Evolutionary conservation across 2,797 vertebrate species (phyloP), one percentile per base, ranked within the genome.

Genomic region (Petrocephalus schoutedeni): DNA sequence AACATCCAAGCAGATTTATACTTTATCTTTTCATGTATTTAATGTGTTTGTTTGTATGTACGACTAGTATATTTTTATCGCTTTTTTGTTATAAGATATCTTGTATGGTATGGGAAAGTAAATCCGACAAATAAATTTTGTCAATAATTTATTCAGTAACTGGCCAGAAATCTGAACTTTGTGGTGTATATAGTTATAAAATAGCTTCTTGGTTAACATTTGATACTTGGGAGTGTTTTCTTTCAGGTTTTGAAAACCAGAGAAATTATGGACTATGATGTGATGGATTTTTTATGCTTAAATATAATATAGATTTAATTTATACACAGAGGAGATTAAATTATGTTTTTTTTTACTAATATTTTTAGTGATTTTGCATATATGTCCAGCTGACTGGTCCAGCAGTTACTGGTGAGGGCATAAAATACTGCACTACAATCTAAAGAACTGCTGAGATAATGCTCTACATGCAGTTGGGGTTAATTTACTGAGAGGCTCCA

Each of bases 401-500:
- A 53, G 23, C 82, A 2, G 21, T 84, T 28, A 21, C 23, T 56
- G 14, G 21, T 32, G 56, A 86, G 84, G 12, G 28, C 19, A 86
- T 57, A 41, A 59, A 23, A 58, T 85, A 16, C 41, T 86, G 36
- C 16, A 86, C 56, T 32, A 21, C 84, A 32, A 54, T 86, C n/a
- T 28, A 41, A 45, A 41, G 71, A 19, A 56, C 32, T 28, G 45
- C n/a, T 82, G 51, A 89, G 77, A 86, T 61, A 86, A 86, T 84
- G 28, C 71, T 51, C 10, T 53, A 74, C 32, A 57, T 58, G 10
- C 61, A n/a, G 3, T 56, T 84, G 19, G 86, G 57, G 58, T 49
- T 89, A 53, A 87, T 83, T 87, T 84, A 23, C 41, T 86, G 23
- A 54, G 57, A 56, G 28, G 88, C n/a, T 36, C 28, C 53, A 54